Percentiles rank a stretch among this genome's conserved stretches.
These are phyloP conservation scores for Acheta domesticus DNA, from an alignment of 2,888 invertebrate genomes.

Conservation along the genomic window DNA sequence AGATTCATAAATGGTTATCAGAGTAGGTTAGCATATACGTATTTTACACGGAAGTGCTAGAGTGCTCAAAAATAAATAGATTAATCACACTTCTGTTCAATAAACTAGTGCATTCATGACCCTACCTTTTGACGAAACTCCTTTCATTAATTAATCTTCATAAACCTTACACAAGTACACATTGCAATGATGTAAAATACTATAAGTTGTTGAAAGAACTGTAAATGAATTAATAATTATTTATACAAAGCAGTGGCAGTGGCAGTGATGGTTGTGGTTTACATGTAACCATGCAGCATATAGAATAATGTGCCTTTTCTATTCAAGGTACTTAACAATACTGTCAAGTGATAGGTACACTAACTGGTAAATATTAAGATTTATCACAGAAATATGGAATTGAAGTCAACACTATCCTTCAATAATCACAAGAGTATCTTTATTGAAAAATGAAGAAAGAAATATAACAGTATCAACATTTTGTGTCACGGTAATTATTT, in stretches of 20 bases:
- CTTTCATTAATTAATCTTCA: constrained; percentile 2
- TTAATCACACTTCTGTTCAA: neutral
- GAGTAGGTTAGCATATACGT: neutral
- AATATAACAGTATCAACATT: too few relatives aligned
- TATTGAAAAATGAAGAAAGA: too few relatives aligned
- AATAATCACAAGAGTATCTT: too few relatives aligned
- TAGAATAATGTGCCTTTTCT: constrained; percentile 3
- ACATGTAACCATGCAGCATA: constrained; percentile 33
- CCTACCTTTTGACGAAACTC: neutral
- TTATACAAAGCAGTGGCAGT: constrained; percentile 30
- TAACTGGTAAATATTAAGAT: neutral
- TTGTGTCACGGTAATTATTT: too few relatives aligned
- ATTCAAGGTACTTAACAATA: neutral
- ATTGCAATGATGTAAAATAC: neutral
- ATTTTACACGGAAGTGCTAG: neutral
- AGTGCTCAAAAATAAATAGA: constrained; percentile 9
- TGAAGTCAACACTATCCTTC: too few relatives aligned
- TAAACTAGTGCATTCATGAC: constrained; percentile 2
- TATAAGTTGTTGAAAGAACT: constrained; percentile 23
- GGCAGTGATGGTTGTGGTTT: constrained; percentile 34
- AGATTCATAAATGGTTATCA: neutral
- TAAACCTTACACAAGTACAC: neutral
- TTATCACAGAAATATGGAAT: neutral
- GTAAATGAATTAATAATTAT: constrained; percentile 28
- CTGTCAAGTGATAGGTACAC: neutral